These are phyloP conservation scores for Mohoua ochrocephala DNA, from an alignment of 2,113 vertebrate genomes.

Conservation along the genomic window DNA sequence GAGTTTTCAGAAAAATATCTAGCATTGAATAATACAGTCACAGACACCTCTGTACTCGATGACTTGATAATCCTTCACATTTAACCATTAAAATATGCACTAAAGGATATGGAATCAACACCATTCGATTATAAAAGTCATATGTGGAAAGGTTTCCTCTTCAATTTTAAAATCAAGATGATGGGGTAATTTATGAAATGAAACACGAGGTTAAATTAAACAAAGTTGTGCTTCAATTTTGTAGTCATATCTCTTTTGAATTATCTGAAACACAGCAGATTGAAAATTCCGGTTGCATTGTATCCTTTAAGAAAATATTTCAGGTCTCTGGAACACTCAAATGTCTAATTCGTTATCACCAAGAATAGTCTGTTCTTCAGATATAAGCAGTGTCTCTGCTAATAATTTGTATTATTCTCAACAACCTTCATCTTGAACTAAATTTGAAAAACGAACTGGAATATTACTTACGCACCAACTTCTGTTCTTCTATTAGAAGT, in stretches of 20 bases:
- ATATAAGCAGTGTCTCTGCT: background rate
- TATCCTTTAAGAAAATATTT: background rate
- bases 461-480: background rate
- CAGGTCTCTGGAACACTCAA: background rate
- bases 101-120: background rate
- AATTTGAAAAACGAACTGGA: background rate
- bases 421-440: background rate
- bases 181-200: background rate
- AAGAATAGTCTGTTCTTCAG: background rate
- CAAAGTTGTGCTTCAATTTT: background rate
- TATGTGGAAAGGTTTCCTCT: background rate
- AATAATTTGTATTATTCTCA: background rate
- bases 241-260: background rate
- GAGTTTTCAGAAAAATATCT: background rate
- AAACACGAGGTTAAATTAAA: background rate
- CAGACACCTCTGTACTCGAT: background rate
- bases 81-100: background rate
- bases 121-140: background rate
- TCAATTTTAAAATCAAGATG: background rate
- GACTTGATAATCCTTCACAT: slow-evolving; percentile 17
- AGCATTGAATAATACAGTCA: background rate
- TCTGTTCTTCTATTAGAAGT: background rate
- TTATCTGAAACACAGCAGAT: background rate
- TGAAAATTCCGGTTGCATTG: background rate
- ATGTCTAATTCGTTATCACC: background rate